A percentile compares a stretch with the other conserved stretches of the same genome.
phyloP scores from a whole-genome alignment of 2,888 invertebrate genomes.

The Chrysolina americana region DNA sequence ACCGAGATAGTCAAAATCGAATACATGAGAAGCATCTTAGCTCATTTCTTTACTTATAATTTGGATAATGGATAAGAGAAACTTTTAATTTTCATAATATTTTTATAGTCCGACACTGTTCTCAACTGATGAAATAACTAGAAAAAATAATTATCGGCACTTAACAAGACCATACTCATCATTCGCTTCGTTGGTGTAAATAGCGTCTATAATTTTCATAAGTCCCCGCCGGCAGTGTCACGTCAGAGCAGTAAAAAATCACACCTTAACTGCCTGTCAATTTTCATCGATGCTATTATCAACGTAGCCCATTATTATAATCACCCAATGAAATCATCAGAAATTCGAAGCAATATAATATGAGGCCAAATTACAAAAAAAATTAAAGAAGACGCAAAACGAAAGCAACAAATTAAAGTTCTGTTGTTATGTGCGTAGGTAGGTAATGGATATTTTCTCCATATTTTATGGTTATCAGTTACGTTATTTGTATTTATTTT shows the following conservation, averaged over 20 bases:
- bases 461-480: no score
- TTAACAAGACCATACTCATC: not conserved
- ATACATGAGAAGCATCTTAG: no score
- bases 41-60: no score
- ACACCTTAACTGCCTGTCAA: constrained; percentile 11
- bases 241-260: constrained; percentile 19
- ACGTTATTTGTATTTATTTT: no score
- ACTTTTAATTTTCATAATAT: no score
- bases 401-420: not conserved
- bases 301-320: not conserved
- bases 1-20: no score
- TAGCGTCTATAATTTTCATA: constrained; percentile 20
- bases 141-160: constrained; percentile 9
- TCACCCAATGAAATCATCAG: constrained; percentile 1
- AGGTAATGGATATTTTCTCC: no score
- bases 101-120: not conserved
- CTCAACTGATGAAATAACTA: not conserved
- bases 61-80: no score
- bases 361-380: not conserved
- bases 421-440: no score
- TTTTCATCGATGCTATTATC: constrained; percentile 20
- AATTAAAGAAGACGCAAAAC: not conserved
- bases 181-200: constrained; percentile 9
- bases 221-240: constrained; percentile 15
- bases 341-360: not conserved